These are phyloP conservation scores for Bradypodion pumilum DNA, from an alignment of 2,797 vertebrate species.

Conservation along the genomic window DNA sequence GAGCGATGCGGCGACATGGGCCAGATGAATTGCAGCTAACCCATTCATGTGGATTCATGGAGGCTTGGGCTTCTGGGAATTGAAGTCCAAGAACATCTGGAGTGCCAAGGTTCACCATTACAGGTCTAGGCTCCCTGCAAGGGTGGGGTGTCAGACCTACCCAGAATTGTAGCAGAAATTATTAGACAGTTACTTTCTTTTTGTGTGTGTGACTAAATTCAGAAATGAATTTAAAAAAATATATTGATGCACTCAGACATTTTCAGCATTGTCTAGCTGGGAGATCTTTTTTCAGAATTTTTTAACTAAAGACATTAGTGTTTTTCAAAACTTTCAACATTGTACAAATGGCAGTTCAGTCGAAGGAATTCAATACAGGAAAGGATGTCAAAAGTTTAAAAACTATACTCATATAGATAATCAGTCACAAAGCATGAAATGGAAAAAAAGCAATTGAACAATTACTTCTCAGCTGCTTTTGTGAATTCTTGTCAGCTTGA, in stretches of 20 bases:
- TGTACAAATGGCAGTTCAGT: constrained; percentile 11
- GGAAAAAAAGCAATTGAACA: constrained; percentile 35
- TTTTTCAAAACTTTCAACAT: constrained; percentile 35
- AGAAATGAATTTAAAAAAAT: background rate
- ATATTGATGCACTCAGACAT: background rate
- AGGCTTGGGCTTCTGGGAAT: no score
- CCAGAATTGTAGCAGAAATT: no score
- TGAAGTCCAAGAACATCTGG: no score
- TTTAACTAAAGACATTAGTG: constrained; percentile 16
- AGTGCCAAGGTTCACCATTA: no score
- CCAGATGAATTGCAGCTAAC: no score
- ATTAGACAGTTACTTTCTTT: background rate
- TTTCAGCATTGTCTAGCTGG: constrained; percentile 17
- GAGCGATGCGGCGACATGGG: no score
- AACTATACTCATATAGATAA: constrained; percentile 24
- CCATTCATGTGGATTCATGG: no score
- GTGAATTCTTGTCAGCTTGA: constrained; percentile 26
- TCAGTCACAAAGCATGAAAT: constrained; percentile 30
- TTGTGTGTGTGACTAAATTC: constrained; percentile 19
- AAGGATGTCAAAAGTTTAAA: constrained; percentile 23
- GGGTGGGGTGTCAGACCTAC: no score
- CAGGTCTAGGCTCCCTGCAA: no score
- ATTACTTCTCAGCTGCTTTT: constrained; percentile 30
- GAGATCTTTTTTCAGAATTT: background rate
- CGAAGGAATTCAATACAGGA: constrained; percentile 21